These are phyloP conservation scores for Ammodytes marinus DNA, from an alignment of 2,113 vertebrate species.

Conservation along the genomic window DNA sequence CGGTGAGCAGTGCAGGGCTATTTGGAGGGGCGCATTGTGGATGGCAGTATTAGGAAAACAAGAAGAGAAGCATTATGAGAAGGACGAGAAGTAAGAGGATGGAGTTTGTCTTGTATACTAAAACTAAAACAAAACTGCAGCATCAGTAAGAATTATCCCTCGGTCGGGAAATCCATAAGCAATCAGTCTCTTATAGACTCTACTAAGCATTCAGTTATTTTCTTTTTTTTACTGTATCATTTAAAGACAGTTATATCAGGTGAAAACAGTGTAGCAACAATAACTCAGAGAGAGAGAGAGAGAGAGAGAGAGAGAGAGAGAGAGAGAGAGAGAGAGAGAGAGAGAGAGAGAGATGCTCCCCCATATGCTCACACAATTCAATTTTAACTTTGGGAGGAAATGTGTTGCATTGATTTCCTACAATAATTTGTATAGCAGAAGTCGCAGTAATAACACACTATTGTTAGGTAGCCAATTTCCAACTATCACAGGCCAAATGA, in stretches of 20 bases:
- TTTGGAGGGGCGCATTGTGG: slow-evolving; percentile 1
- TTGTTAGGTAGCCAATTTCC: not conserved
- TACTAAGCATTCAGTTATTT: not conserved
- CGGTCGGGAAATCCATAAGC: not conserved
- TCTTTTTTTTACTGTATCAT: not conserved
- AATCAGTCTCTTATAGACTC: not conserved
- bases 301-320: too few relatives aligned
- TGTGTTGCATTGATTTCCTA: not conserved
- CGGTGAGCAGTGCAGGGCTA: not conserved
- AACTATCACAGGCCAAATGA: slow-evolving; percentile 1
- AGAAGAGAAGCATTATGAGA: not conserved
- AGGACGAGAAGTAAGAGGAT: slow-evolving; percentile 1
- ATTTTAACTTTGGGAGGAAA: not conserved
- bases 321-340: too few relatives aligned
- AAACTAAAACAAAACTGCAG: slow-evolving; percentile 1
- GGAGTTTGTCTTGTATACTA: slow-evolving; percentile 4
- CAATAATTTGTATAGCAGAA: not conserved
- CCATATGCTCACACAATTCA: not conserved
- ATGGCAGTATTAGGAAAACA: not conserved
- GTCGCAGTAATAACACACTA: not conserved
- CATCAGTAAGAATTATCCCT: not conserved
- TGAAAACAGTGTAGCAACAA: not conserved
- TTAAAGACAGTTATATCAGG: not conserved
- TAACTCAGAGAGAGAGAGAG: not conserved
- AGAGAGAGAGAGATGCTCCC: not conserved